These are phyloP conservation scores for Drosophila colorata DNA, from an alignment of 2,888 invertebrate genomes.

Conservation along the genomic window DNA sequence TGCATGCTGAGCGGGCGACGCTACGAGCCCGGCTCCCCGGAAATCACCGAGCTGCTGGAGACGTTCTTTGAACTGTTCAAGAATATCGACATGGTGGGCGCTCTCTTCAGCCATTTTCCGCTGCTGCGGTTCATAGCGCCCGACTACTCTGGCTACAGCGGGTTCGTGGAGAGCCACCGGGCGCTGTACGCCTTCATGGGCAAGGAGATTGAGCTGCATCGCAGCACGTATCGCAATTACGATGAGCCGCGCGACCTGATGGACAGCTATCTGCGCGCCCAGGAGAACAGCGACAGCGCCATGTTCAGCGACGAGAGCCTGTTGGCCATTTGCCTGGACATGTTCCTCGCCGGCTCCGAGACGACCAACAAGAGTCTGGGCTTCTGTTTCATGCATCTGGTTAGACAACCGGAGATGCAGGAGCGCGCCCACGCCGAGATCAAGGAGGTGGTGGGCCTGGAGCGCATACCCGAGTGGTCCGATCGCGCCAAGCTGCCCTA, in stretches of 20 bases:
- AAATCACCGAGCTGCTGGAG: constrained; percentile 89
- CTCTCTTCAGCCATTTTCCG: constrained; percentile 92
- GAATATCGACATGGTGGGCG: constrained; percentile 92
- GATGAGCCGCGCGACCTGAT: constrained; percentile 91
- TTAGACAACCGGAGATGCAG: constrained; percentile 90
- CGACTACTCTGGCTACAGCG: constrained; percentile 90
- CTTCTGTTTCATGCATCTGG: constrained; percentile 91
- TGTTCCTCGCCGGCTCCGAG: constrained; percentile 95
- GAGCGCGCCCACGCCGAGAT: constrained; percentile 92
- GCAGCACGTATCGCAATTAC: constrained; percentile 87
- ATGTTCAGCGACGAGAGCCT: constrained; percentile 91
- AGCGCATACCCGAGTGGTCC: constrained; percentile 89
- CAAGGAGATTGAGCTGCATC: constrained; percentile 90
- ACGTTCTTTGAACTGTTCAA: constrained; percentile 90
- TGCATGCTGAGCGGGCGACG: constrained; percentile 92
- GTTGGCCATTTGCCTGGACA: constrained; percentile 92
- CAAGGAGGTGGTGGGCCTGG: constrained; percentile 90
- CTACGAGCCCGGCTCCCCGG: constrained; percentile 89
- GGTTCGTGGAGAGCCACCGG: constrained; percentile 90
- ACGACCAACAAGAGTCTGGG: constrained; percentile 93
- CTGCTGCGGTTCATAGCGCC: constrained; percentile 90
- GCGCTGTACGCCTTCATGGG: constrained; percentile 90
- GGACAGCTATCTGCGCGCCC: constrained; percentile 91
- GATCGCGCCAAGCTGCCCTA: constrained; percentile 93
- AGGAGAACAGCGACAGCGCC: constrained; percentile 86